Evolutionary conservation across 2,888 invertebrate species (phyloP).

Genomic region (Sesia apiformis): DNA sequence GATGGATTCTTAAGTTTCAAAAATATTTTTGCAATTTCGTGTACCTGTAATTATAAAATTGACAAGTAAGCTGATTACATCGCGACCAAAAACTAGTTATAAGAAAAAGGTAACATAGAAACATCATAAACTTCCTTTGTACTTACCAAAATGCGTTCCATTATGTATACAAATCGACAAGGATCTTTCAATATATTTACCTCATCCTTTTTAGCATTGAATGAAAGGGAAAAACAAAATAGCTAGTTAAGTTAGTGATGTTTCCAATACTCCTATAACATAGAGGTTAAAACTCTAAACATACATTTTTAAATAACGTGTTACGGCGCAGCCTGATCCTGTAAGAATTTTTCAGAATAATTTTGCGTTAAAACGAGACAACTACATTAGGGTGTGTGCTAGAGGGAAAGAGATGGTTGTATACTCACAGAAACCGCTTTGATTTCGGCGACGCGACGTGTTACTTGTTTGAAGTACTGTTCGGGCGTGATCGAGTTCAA

Average conservation of each 20-base stretch:
- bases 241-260: slow-evolving; percentile 64
- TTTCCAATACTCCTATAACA: slow-evolving; percentile 32
- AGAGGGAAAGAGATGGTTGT: slow-evolving; percentile 11
- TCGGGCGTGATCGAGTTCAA: slow-evolving; percentile 94
- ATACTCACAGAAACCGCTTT: slow-evolving; percentile 89
- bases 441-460: slow-evolving; percentile 88
- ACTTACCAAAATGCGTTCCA: slow-evolving; percentile 55
- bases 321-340: slow-evolving; percentile 31
- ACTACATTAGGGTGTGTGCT: slow-evolving; percentile 3
- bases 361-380: slow-evolving; percentile 22
- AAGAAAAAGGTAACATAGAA: slow-evolving; percentile 30
- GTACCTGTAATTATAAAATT: not conserved
- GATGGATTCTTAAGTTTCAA: not conserved
- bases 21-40: not conserved
- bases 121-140: slow-evolving; percentile 48
- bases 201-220: slow-evolving; percentile 68
- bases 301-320: slow-evolving; percentile 31
- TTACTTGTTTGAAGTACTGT: slow-evolving; percentile 96
- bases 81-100: not conserved
- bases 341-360: slow-evolving; percentile 20
- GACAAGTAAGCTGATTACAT: not conserved
- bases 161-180: slow-evolving; percentile 46
- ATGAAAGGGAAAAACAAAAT: slow-evolving; percentile 62
- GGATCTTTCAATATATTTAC: slow-evolving; percentile 57
- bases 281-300: slow-evolving; percentile 27